These are phyloP conservation scores for Dinoponera quadriceps DNA, from an alignment of 1,140 invertebrate species.

Conservation along the genomic window DNA sequence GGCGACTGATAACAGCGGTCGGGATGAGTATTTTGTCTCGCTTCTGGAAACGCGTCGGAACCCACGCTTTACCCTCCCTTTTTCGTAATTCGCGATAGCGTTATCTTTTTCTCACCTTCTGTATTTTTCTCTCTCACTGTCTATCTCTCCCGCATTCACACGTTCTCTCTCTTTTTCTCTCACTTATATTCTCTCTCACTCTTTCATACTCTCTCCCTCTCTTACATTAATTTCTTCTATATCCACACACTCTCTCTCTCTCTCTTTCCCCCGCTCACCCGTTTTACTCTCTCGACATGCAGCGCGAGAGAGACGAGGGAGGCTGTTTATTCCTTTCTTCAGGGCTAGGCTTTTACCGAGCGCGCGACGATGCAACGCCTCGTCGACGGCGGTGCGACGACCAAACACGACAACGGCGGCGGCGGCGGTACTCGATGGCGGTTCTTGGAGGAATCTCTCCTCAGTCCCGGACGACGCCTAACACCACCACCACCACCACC, in stretches of 20 bases:
- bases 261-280: constrained; percentile 34
- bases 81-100: background rate
- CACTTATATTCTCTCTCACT: constrained; percentile 3
- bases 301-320: constrained; percentile 56
- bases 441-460: constrained; percentile 58
- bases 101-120: no score
- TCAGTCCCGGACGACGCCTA: constrained; percentile 74
- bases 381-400: constrained; percentile 22
- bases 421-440: constrained; percentile 66
- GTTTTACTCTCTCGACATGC: constrained; percentile 59
- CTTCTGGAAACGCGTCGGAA: constrained; percentile 17
- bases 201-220: constrained; percentile 7
- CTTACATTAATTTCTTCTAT: constrained; percentile 11
- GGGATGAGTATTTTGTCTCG: constrained; percentile 20
- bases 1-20: constrained; percentile 10
- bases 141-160: constrained; percentile 12
- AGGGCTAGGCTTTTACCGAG: constrained; percentile 53
- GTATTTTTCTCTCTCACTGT: background rate
- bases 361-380: constrained; percentile 46
- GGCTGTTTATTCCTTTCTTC: constrained; percentile 21
- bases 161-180: background rate
- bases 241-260: background rate
- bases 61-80: constrained; percentile 6
- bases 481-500: constrained; percentile 69
- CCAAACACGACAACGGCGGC: constrained; percentile 29